phyloP scores from a whole-genome alignment of 2,888 invertebrate species.

The Julus scandinavius region DNA sequence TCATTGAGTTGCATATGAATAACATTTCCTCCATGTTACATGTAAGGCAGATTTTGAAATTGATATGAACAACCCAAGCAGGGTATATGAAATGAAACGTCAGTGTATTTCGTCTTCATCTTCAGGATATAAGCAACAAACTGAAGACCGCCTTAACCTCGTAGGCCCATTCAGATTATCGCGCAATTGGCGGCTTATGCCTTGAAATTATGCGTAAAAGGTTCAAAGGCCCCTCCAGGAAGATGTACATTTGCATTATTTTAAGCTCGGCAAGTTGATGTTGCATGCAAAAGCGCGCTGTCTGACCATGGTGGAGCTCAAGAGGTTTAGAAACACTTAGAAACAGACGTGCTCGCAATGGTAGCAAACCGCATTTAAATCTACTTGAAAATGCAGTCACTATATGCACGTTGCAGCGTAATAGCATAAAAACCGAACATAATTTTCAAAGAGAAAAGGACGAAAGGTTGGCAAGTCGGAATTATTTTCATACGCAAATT shows the following conservation, averaged over 20 bases:
- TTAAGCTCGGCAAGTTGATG: conserved; percentile 7
- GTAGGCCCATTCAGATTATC: conserved; percentile 35
- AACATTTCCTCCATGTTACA: no score
- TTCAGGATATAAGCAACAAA: not conserved
- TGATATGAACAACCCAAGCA: no score
- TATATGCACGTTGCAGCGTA: not conserved
- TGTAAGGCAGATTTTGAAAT: no score
- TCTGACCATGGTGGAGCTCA: not conserved
- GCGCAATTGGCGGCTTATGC: conserved; percentile 23
- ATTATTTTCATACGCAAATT: conserved; percentile 20
- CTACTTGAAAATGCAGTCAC: conserved; percentile 12
- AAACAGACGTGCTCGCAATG: conserved; percentile 42
- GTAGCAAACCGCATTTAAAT: conserved; percentile 23
- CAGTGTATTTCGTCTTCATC: conserved; percentile 15
- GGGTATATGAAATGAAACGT: no score
- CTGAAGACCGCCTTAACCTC: conserved; percentile 17
- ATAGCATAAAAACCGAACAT: not conserved
- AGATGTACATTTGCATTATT: conserved; percentile 29
- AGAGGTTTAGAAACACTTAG: conserved; percentile 27
- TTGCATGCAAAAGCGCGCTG: not conserved
- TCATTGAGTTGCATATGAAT: not conserved
- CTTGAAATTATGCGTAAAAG: conserved; percentile 17
- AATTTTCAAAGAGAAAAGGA: conserved; percentile 36
- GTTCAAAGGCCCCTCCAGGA: conserved; percentile 34
- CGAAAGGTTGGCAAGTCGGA: conserved; percentile 26